Evolutionary conservation across 1,140 invertebrate species (phyloP).

Genomic region (Conus betulinus): DNA sequence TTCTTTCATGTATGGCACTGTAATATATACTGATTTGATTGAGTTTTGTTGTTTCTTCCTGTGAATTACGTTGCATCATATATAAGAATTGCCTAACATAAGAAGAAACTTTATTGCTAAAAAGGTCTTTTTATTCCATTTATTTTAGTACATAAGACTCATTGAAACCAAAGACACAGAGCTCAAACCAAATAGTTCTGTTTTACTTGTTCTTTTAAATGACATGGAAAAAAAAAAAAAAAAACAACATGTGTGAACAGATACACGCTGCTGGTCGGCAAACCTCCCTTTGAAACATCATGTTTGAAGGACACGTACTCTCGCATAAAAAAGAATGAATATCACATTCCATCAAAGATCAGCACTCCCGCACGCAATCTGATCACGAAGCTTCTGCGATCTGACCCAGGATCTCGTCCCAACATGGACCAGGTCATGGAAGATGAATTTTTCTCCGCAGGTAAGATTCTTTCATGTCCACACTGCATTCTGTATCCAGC

Average conservation of each 20-base stretch:
- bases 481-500: background rate
- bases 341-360: conserved; percentile 86
- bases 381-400: conserved; percentile 89
- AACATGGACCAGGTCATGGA: conserved; percentile 85
- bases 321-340: conserved; percentile 94
- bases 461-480: conserved; percentile 56
- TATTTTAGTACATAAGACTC: too few relatives aligned
- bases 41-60: too few relatives aligned
- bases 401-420: conserved; percentile 88
- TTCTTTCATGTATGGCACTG: too few relatives aligned
- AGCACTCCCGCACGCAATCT: conserved; percentile 84
- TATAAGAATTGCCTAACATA: too few relatives aligned
- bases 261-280: conserved; percentile 94
- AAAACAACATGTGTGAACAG: conserved; percentile 65
- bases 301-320: conserved; percentile 91
- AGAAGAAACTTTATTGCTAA: too few relatives aligned
- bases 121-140: too few relatives aligned
- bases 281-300: conserved; percentile 96
- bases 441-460: conserved; percentile 83
- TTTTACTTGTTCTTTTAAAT: too few relatives aligned
- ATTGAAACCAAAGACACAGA: too few relatives aligned
- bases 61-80: too few relatives aligned
- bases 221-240: too few relatives aligned
- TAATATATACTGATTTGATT: too few relatives aligned
- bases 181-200: too few relatives aligned